A percentile compares a stretch with the other conserved stretches of the same genome.
Conservation (phyloP, 2,797 vertebrate species). For the Pitangus sulphuratus region DNA sequence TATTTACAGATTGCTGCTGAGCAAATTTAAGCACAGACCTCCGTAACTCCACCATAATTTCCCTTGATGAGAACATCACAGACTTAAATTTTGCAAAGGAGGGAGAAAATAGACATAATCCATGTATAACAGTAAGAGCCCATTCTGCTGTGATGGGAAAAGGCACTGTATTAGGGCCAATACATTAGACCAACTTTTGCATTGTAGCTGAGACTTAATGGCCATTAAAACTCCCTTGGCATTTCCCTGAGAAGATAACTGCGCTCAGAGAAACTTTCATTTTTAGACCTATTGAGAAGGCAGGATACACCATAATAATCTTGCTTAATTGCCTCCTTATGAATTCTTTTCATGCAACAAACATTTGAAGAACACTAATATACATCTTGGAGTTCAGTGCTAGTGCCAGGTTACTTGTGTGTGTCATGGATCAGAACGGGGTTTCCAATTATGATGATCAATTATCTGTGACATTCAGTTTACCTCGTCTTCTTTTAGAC, state of each 20-base stretch:
- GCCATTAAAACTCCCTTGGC: slow-evolving; percentile 63
- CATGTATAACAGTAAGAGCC: slow-evolving; percentile 67
- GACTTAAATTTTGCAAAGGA: slow-evolving; percentile 75
- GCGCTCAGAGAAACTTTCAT: slow-evolving; percentile 18
- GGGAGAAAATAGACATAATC: slow-evolving; percentile 60
- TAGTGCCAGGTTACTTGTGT: background rate
- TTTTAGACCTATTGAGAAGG: slow-evolving; percentile 5
- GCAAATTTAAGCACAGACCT: slow-evolving; percentile 75
- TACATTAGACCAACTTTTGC: slow-evolving; percentile 66
- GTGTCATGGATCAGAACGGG: background rate
- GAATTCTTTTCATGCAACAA: background rate
- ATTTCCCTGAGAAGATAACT: slow-evolving; percentile 38
- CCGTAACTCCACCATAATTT: slow-evolving; percentile 74
- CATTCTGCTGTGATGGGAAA: slow-evolving; percentile 71
- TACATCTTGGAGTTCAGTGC: background rate
- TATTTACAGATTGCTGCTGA: slow-evolving; percentile 73
- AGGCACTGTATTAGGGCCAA: slow-evolving; percentile 55
- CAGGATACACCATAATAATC: background rate
- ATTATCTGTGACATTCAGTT: background rate
- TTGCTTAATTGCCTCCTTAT: background rate
- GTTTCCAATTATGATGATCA: background rate
- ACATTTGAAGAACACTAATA: background rate
- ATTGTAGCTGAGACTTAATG: slow-evolving; percentile 45
- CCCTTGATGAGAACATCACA: slow-evolving; percentile 74
- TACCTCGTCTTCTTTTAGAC: background rate